Evolutionary conservation across 2,113 vertebrate species (phyloP).

Genomic region (Melanostigma gelatinosum): DNA sequence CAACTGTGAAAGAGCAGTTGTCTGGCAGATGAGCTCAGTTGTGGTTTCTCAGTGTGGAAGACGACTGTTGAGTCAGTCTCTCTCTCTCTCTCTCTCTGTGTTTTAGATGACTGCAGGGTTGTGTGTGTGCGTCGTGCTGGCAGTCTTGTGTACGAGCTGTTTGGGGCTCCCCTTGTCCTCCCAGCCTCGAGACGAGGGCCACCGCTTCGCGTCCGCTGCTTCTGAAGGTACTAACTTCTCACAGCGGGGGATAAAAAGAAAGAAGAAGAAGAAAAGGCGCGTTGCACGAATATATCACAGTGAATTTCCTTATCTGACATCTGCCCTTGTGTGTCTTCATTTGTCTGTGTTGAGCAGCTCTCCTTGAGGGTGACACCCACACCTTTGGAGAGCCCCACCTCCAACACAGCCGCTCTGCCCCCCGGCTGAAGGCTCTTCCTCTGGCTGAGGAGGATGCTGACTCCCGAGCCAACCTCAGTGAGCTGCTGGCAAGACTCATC

Average conservation of each 20-base stretch:
- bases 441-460: conserved; percentile 79
- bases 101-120: conserved; percentile 89
- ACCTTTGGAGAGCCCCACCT: conserved; percentile 58
- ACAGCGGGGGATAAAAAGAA: not conserved
- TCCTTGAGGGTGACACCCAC: conserved; percentile 51
- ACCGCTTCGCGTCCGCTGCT: conserved; percentile 46
- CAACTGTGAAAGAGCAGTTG: conserved; percentile 3
- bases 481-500: conserved; percentile 90
- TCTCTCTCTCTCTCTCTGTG: not conserved
- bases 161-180: conserved; percentile 83
- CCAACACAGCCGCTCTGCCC: conserved; percentile 78
- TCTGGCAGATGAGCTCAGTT: conserved; percentile 39
- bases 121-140: conserved; percentile 88
- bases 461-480: conserved; percentile 85
- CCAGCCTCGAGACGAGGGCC: conserved; percentile 64
- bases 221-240: conserved; percentile 57
- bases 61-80: not conserved
- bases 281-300: not conserved
- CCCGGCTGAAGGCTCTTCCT: conserved; percentile 78
- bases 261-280: not conserved
- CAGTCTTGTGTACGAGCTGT: conserved; percentile 85
- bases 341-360: conserved; percentile 38
- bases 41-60: conserved; percentile 20
- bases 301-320: not conserved
- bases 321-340: not conserved